Evolutionary conservation across 1,140 invertebrate species (phyloP).

Genomic region (Leptinotarsa undecemlineata): DNA sequence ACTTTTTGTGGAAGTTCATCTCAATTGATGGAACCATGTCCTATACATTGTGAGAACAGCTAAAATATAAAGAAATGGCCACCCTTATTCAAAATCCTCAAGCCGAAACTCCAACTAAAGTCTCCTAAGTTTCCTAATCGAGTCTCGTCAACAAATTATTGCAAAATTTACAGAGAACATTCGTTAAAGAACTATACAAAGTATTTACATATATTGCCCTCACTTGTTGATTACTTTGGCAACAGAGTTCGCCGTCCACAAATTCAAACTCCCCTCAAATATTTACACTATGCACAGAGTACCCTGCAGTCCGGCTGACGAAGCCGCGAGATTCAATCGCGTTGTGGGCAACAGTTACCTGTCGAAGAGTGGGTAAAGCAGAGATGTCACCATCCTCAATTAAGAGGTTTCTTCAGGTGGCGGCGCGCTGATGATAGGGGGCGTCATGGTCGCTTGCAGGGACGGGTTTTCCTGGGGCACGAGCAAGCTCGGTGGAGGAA

Average conservation of each 20-base stretch:
- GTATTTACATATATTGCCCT: background rate
- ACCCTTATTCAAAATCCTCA: no score
- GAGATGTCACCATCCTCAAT: constrained; percentile 1
- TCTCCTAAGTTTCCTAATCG: no score
- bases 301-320: constrained; percentile 57
- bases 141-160: background rate
- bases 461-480: constrained; percentile 65
- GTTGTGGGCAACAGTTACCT: constrained; percentile 2
- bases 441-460: constrained; percentile 48
- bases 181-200: background rate
- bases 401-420: constrained; percentile 48
- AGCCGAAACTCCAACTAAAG: no score
- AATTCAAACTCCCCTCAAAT: constrained; percentile 22
- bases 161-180: constrained; percentile 2
- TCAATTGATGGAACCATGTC: no score
- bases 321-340: constrained; percentile 5
- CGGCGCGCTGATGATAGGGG: constrained; percentile 52
- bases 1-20: no score
- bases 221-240: background rate
- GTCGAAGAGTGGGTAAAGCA: constrained; percentile 17
- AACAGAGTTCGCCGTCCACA: background rate
- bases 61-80: no score
- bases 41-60: no score
- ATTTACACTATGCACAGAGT: constrained; percentile 47
- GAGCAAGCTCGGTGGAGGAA: constrained; percentile 64